These are phyloP conservation scores for Tadarida brasiliensis DNA, from an alignment of 2,797 vertebrate species.

Conservation along the genomic window DNA sequence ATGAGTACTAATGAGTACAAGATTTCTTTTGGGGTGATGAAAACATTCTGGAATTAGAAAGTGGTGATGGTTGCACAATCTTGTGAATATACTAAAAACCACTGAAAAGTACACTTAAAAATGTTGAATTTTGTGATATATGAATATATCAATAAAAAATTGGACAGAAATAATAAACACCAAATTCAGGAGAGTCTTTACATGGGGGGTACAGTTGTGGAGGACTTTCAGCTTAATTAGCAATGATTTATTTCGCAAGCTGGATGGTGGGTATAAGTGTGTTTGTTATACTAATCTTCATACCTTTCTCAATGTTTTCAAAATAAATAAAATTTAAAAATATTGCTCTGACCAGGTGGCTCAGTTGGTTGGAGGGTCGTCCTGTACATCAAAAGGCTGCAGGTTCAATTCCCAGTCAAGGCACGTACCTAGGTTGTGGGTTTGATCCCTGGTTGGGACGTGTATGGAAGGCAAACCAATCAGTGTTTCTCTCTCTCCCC, in stretches of 20 bases:
- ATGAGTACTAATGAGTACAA: background rate
- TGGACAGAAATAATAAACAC: background rate
- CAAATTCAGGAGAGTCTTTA: background rate
- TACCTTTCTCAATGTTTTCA: slow-evolving; percentile 6
- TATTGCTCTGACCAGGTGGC: background rate
- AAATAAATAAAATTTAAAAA: slow-evolving; percentile 43
- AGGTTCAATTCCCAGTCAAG: background rate
- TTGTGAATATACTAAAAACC: background rate
- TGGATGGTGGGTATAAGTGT: background rate
- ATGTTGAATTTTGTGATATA: slow-evolving; percentile 2
- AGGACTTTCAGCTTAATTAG: background rate
- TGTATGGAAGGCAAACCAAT: background rate
- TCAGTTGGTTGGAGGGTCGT: background rate
- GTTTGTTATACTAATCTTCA: background rate
- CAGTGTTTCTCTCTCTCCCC: background rate
- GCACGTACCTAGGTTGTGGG: background rate
- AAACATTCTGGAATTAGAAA: slow-evolving; percentile 38
- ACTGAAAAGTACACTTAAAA: background rate
- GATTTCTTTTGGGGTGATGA: background rate
- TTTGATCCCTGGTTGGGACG: background rate
- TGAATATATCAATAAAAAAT: slow-evolving; percentile 27
- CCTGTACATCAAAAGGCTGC: background rate
- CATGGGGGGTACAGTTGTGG: background rate
- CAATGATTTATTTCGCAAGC: background rate
- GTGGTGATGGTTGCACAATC: background rate